phyloP scores from a whole-genome alignment of 2,888 invertebrate genomes.

The Julus scandinavius region DNA sequence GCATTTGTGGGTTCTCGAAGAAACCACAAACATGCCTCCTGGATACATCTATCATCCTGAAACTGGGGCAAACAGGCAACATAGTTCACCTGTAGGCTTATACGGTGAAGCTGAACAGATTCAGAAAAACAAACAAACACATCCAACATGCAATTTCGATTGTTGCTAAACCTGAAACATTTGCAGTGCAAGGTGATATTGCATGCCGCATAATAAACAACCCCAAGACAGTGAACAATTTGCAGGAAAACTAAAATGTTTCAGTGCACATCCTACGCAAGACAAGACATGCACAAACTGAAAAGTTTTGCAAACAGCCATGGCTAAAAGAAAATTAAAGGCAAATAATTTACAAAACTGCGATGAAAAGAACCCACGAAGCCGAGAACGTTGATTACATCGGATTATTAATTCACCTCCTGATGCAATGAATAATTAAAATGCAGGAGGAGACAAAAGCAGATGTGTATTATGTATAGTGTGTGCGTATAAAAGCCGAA shows the following conservation, averaged over 20 bases:
- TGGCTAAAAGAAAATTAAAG: background rate
- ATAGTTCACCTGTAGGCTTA: constrained; percentile 3
- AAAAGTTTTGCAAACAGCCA: constrained; percentile 16
- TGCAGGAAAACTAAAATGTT: background rate
- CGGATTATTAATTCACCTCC: background rate
- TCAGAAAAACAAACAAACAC: background rate
- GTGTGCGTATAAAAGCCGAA: constrained; percentile 3
- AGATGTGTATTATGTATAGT: background rate
- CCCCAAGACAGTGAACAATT: background rate
- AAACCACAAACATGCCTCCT: constrained; percentile 11
- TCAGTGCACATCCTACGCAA: background rate
- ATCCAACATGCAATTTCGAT: background rate
- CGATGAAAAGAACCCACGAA: background rate
- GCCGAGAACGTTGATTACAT: background rate
- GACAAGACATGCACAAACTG: background rate
- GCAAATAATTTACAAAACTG: background rate
- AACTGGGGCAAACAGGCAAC: constrained; percentile 8
- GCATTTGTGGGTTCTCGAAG: constrained; percentile 20
- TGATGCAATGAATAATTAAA: background rate
- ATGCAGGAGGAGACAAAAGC: background rate
- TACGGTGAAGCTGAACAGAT: background rate
- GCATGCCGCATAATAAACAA: constrained; percentile 35
- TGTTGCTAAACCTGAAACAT: background rate
- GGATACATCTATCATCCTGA: background rate
- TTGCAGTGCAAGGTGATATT: background rate